phyloP scores from a whole-genome alignment of 2,888 invertebrate species.

The Ornithoptera alexandrae region DNA sequence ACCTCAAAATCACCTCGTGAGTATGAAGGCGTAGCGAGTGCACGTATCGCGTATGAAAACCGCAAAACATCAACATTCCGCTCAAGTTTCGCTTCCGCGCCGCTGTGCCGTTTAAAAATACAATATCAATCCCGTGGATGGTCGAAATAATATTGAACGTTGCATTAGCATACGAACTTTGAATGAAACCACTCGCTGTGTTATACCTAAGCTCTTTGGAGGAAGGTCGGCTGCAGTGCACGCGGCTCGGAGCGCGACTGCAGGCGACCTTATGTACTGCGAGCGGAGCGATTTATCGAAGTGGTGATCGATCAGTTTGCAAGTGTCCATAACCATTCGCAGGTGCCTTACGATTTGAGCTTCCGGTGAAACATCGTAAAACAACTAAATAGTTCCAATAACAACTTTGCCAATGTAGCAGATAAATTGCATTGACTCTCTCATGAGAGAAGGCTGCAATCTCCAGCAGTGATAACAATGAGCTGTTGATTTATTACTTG shows the following conservation, averaged over 20 bases:
- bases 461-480: too few species aligned
- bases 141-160: slow-evolving; percentile 38
- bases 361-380: too few species aligned
- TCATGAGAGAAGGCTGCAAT: too few species aligned
- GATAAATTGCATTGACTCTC: too few species aligned
- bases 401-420: too few species aligned
- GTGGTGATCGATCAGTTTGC: neutral
- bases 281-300: slow-evolving; percentile 26
- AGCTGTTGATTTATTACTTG: too few species aligned
- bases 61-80: slow-evolving; percentile 7
- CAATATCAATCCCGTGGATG: slow-evolving; percentile 33
- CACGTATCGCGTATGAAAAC: slow-evolving; percentile 1
- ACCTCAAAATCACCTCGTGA: neutral
- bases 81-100: slow-evolving; percentile 4
- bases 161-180: slow-evolving; percentile 46
- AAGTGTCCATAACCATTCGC: neutral
- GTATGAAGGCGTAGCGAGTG: neutral
- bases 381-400: too few species aligned
- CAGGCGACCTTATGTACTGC: slow-evolving; percentile 27
- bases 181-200: slow-evolving; percentile 43
- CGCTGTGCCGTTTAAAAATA: slow-evolving; percentile 33
- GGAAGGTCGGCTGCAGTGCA: slow-evolving; percentile 64
- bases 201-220: slow-evolving; percentile 41
- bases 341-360: too few species aligned
- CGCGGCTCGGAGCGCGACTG: slow-evolving; percentile 35